Evolutionary conservation across 2,113 vertebrate species (phyloP).

Genomic region (Ardeotis arabs): DNA sequence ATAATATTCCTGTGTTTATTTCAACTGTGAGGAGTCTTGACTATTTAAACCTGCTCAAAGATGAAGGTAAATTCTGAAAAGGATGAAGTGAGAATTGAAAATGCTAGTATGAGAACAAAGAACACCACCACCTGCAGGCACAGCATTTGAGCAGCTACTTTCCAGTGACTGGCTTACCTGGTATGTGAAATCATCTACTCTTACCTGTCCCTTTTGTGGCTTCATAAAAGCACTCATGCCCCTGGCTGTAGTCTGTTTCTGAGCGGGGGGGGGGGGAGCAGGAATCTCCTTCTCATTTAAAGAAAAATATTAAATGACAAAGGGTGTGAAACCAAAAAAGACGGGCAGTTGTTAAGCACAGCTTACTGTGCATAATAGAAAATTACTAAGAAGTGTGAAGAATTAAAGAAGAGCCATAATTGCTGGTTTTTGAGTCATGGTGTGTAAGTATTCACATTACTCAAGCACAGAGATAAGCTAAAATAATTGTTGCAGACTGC

Average conservation of each 20-base stretch:
- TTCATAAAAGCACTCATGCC: rapidly evolving
- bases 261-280: background rate
- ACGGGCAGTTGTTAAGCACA: background rate
- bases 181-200: background rate
- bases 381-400: background rate
- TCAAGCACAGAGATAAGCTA: background rate
- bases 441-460: background rate
- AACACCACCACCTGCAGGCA: background rate
- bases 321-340: background rate
- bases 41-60: background rate
- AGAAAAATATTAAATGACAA: background rate
- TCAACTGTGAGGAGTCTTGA: background rate
- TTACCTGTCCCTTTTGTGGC: background rate
- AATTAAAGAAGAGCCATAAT: background rate
- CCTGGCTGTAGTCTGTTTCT: background rate
- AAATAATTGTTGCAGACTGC: background rate
- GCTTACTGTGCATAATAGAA: rapidly evolving
- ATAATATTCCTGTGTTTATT: background rate
- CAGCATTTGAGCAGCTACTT: background rate
- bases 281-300: background rate
- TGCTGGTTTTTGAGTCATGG: background rate
- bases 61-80: background rate
- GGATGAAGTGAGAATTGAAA: background rate
- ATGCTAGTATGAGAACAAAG: rapidly evolving
- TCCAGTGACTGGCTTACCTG: background rate